phyloP scores from a whole-genome alignment of 2,888 invertebrate species.

The Cinara cedri region DNA sequence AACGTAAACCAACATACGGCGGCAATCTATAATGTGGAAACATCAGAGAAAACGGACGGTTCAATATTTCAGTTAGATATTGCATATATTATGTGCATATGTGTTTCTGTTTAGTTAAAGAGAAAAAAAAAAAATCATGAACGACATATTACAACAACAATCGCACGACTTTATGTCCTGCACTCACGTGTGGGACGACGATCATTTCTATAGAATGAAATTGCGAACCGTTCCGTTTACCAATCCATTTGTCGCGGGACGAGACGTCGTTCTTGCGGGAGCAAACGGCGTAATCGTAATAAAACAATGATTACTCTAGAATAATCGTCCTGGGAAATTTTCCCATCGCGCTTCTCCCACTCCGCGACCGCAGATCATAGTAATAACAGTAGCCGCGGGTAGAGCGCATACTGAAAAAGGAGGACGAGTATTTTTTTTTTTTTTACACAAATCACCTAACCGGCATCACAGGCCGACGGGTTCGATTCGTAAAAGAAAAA shows the following conservation, averaged over 20 bases:
- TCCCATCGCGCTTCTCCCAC: constrained; percentile 29
- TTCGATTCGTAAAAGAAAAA: not conserved
- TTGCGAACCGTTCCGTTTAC: not conserved
- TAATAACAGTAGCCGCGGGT: not conserved
- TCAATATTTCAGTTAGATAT: not conserved
- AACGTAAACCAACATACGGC: constrained; percentile 32
- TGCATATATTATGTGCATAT: not conserved
- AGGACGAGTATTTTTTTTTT: not conserved
- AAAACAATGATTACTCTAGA: not conserved
- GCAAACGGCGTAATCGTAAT: not conserved
- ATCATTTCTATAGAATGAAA: constrained; percentile 23
- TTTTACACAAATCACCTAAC: constrained; percentile 18
- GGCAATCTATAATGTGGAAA: constrained; percentile 17
- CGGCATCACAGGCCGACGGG: constrained; percentile 46
- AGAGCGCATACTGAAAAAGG: not conserved
- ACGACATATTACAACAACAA: not conserved
- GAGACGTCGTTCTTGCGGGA: constrained; percentile 26
- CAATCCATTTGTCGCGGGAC: constrained; percentile 43
- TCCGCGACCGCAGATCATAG: too few species aligned
- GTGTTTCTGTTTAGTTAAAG: too few species aligned
- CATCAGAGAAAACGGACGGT: not conserved
- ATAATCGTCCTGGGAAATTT: not conserved
- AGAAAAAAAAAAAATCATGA: not conserved
- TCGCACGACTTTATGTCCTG: too few species aligned
- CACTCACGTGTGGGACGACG: constrained; percentile 36